Conservation (phyloP, 1,140 invertebrate species). For the Dendroctonus valens region DNA sequence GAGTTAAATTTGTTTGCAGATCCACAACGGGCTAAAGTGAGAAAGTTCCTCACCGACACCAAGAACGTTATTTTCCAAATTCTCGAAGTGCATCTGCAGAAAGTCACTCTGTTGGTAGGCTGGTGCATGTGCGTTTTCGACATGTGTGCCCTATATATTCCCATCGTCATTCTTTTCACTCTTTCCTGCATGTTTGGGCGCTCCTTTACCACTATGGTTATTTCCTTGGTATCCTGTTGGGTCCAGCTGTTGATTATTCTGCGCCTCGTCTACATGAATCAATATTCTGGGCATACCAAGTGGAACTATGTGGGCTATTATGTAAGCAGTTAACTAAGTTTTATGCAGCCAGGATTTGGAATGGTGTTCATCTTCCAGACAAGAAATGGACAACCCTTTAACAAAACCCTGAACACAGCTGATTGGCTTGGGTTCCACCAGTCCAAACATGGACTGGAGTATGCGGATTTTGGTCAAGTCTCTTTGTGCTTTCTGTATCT, state of each 20-base stretch:
- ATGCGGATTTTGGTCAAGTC: conserved; percentile 3
- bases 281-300: neutral
- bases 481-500: conserved; percentile 12
- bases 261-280: conserved; percentile 15
- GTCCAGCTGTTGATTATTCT: conserved; percentile 13
- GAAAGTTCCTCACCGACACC: neutral
- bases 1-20: conserved; percentile 8
- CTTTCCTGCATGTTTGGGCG: conserved; percentile 7
- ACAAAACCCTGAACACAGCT: conserved; percentile 18
- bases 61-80: conserved; percentile 12
- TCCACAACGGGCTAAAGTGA: conserved; percentile 3
- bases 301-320: conserved; percentile 25
- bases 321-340: neutral
- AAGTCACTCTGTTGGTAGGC: conserved; percentile 13
- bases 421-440: conserved; percentile 24
- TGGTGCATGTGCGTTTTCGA: conserved; percentile 20
- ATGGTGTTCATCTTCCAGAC: conserved; percentile 5
- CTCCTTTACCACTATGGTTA: neutral
- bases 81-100: conserved; percentile 12
- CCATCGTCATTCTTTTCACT: conserved; percentile 16
- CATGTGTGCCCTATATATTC: conserved; percentile 10
- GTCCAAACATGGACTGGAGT: neutral
- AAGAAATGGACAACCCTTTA: conserved; percentile 10
- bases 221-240: conserved; percentile 3
- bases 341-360: neutral